These are phyloP conservation scores for Paratilapia polleni DNA, from an alignment of 2,113 vertebrate genomes.

Conservation along the genomic window DNA sequence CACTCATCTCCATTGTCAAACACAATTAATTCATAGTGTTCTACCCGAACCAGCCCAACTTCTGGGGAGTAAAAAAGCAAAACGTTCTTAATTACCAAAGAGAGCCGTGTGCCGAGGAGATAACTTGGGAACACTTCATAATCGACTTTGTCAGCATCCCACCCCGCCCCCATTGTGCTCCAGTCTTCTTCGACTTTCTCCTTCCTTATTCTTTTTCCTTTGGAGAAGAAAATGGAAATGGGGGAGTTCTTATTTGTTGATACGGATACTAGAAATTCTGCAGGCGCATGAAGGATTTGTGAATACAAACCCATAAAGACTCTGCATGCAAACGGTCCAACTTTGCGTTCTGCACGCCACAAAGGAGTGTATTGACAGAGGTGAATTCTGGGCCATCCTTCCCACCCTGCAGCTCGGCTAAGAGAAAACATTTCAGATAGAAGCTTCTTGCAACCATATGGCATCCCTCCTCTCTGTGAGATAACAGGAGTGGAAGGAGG, in stretches of 20 bases:
- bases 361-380: slow-evolving; percentile 43
- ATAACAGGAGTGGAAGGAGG: slow-evolving; percentile 53
- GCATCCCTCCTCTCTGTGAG: slow-evolving; percentile 47
- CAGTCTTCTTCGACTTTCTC: slow-evolving; percentile 35
- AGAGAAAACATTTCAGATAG: slow-evolving; percentile 50
- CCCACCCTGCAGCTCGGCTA: slow-evolving; percentile 41
- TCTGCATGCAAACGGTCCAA: slow-evolving; percentile 5
- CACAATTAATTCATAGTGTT: slow-evolving; percentile 68
- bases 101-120: slow-evolving; percentile 66
- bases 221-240: slow-evolving; percentile 22
- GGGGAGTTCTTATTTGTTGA: slow-evolving; percentile 40
- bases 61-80: slow-evolving; percentile 57
- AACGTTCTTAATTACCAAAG: slow-evolving; percentile 74
- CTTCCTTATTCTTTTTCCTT: background rate
- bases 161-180: slow-evolving; percentile 29
- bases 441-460: slow-evolving; percentile 44
- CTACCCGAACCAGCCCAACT: slow-evolving; percentile 48
- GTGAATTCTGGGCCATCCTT: slow-evolving; percentile 54
- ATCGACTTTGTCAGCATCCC: slow-evolving; percentile 66
- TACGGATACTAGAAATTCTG: slow-evolving; percentile 22
- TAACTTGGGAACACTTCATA: slow-evolving; percentile 71
- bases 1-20: slow-evolving; percentile 64
- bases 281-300: slow-evolving; percentile 30
- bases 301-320: slow-evolving; percentile 40
- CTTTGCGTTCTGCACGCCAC: slow-evolving; percentile 24